A percentile compares a stretch with the other conserved stretches of the same genome.
These are phyloP conservation scores for Diabrotica undecimpunctata DNA, from an alignment of 1,140 invertebrate genomes.

Conservation along the genomic window DNA sequence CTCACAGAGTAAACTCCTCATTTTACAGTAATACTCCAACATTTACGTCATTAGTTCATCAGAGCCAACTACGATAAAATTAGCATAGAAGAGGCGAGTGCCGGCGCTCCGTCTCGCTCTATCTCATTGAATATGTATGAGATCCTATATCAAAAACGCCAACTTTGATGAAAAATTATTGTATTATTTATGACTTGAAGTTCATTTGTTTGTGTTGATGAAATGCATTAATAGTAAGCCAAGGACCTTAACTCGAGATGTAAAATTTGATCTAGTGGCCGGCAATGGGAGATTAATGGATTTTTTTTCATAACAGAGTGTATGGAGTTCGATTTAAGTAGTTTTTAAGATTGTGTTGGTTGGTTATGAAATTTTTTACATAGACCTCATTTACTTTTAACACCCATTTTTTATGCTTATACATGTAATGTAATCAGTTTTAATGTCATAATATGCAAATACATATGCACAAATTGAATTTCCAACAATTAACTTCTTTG, in stretches of 20 bases:
- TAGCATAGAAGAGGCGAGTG: neutral
- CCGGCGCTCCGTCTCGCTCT: neutral
- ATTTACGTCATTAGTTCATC: neutral
- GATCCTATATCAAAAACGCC: neutral
- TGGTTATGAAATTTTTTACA: no score
- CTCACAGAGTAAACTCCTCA: neutral
- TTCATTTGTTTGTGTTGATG: slow-evolving; percentile 2
- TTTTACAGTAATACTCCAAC: neutral
- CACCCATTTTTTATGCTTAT: no score
- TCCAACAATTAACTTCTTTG: no score
- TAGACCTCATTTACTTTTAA: no score
- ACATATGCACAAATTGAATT: no score
- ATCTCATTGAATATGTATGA: slow-evolving; percentile 1
- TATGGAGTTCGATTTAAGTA: no score
- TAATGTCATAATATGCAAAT: no score
- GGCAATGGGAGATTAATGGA: neutral
- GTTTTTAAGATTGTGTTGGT: no score
- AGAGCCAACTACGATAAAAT: slow-evolving; percentile 2
- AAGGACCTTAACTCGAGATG: neutral
- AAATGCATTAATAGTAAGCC: slow-evolving; percentile 2
- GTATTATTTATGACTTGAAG: slow-evolving; percentile 3
- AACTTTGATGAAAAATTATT: slow-evolving; percentile 3
- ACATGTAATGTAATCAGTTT: no score
- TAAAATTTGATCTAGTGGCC: slow-evolving; percentile 2
- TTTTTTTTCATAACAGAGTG: neutral